Conservation (phyloP, 2,797 vertebrate genomes). For the Dermochelys coriacea region DNA sequence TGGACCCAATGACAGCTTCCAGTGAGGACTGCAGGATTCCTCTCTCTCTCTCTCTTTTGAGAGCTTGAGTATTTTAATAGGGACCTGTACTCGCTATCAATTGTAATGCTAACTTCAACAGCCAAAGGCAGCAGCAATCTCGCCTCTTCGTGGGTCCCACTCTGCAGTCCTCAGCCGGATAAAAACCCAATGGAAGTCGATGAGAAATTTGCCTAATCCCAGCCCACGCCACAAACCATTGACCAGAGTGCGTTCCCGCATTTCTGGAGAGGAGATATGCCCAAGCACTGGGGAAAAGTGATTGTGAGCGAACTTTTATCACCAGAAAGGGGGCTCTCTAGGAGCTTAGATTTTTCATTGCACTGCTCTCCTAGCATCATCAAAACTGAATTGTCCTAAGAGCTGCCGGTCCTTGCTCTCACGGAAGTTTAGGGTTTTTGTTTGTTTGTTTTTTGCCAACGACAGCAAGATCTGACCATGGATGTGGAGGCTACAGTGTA, state of each 20-base stretch:
- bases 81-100: not conserved
- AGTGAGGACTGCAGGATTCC: not conserved
- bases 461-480: not conserved
- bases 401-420: too few relatives aligned
- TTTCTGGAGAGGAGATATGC: too few relatives aligned
- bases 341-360: not conserved
- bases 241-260: too few relatives aligned
- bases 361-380: not conserved
- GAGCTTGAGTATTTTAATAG: not conserved
- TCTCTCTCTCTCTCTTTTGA: too few relatives aligned
- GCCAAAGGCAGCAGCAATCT: not conserved
- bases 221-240: too few relatives aligned
- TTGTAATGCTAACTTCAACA: not conserved
- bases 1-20: not conserved
- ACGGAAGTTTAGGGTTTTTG: too few relatives aligned
- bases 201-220: not conserved
- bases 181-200: not conserved
- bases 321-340: not conserved
- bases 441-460: not conserved
- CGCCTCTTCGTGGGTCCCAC: not conserved
- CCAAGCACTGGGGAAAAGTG: not conserved
- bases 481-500: not conserved
- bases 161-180: not conserved
- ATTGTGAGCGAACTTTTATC: not conserved
- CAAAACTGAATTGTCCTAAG: not conserved